Conservation (phyloP, 2,888 invertebrate species). For the Eueremaeus valkanovi region DNA sequence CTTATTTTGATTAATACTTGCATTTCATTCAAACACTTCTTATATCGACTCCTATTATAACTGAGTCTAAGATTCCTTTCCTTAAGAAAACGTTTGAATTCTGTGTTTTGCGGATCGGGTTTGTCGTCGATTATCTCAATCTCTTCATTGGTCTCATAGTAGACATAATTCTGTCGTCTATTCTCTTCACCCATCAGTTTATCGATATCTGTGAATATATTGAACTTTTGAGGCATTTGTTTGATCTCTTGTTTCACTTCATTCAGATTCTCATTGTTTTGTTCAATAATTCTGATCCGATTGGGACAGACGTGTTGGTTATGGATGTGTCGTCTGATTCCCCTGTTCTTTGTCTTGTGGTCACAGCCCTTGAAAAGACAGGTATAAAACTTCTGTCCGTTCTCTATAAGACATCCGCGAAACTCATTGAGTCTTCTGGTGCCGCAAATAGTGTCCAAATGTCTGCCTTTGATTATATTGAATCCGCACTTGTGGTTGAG, state of each 20-base stretch:
- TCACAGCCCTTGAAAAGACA: neutral
- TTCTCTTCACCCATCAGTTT: neutral
- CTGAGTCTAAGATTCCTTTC: too few relatives aligned
- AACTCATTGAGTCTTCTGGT: neutral
- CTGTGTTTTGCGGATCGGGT: too few relatives aligned
- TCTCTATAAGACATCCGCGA: neutral
- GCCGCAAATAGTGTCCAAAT: neutral
- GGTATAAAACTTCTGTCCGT: neutral
- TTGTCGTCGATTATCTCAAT: too few relatives aligned
- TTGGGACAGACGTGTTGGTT: conserved; percentile 10
- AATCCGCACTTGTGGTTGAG: conserved; percentile 15
- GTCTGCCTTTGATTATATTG: neutral
- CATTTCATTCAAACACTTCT: too few relatives aligned
- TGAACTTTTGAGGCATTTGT: neutral
- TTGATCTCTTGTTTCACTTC: neutral
- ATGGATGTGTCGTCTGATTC: conserved; percentile 3
- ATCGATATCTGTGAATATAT: neutral
- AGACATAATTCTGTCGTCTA: neutral
- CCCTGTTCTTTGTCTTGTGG: neutral
- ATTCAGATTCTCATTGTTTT: neutral
- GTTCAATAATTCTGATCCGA: neutral
- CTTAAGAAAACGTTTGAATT: too few relatives aligned
- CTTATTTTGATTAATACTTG: too few relatives aligned
- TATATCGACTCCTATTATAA: too few relatives aligned
- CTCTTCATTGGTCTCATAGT: neutral